Evolutionary conservation across 2,888 invertebrate genomes (phyloP).

Genomic region (Apotomis turbidana): DNA sequence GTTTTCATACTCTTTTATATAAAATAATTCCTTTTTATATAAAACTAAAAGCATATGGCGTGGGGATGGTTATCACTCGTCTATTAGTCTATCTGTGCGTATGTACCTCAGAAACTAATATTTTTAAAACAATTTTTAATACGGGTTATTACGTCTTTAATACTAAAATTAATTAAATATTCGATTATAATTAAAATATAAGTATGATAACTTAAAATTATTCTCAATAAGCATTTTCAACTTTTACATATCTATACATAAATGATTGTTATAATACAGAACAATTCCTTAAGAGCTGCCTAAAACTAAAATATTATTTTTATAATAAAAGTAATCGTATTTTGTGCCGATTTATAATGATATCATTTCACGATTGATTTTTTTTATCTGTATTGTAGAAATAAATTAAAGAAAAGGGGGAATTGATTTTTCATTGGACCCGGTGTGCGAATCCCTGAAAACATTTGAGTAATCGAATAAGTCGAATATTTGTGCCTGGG

Average conservation of each 20-base stretch:
- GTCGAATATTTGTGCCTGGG: too few species aligned
- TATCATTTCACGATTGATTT: too few species aligned
- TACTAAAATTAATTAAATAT: conserved; percentile 36
- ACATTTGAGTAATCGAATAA: too few species aligned
- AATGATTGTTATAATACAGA: conserved; percentile 38
- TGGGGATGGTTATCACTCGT: background rate
- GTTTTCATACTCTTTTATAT: too few species aligned
- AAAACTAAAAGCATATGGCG: conserved; percentile 10
- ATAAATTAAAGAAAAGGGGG: too few species aligned
- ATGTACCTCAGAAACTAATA: background rate
- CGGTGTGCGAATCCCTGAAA: too few species aligned
- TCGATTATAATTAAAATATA: conserved; percentile 29
- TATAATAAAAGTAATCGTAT: background rate
- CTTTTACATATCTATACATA: conserved; percentile 35
- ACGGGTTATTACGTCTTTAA: background rate
- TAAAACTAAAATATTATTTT: conserved; percentile 5
- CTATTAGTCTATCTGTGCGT: conserved; percentile 9
- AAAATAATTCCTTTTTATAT: too few species aligned
- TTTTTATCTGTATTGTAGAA: too few species aligned
- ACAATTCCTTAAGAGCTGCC: conserved; percentile 25
- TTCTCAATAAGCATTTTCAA: conserved; percentile 32
- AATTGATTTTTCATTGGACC: too few species aligned
- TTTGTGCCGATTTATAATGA: too few species aligned
- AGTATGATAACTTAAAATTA: conserved; percentile 33
- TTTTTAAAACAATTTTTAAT: background rate